Conservation (phyloP, 30 jellyfish, hydroid and myxozoan genomes). For the Aurelia sp. region DNA sequence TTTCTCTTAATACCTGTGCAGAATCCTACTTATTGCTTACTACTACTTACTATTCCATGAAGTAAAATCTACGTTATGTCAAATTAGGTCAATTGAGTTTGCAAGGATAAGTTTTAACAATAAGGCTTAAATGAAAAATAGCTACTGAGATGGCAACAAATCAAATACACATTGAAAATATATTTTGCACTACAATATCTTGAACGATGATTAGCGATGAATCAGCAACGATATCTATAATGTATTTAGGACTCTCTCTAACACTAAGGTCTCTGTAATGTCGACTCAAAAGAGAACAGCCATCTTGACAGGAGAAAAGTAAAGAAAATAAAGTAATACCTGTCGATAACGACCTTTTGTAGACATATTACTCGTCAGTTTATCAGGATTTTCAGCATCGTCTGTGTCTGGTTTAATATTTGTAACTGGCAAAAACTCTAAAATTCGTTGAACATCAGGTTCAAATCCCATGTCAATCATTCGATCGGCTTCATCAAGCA, state of each 20-base stretch:
- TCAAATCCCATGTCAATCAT: slow-evolving; percentile 99
- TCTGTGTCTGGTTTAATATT: slow-evolving; percentile 97
- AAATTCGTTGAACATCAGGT: slow-evolving; percentile 92
- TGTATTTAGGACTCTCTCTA: too few species aligned
- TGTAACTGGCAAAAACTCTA: slow-evolving; percentile 92
- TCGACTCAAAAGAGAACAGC: too few species aligned
- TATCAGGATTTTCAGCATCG: slow-evolving; percentile 96
- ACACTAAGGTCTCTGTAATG: too few species aligned
- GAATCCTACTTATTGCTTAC: too few species aligned
- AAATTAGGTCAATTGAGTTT: background rate
- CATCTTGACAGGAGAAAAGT: too few species aligned
- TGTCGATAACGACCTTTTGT: slow-evolving; percentile 88
- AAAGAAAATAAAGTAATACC: slow-evolving; percentile 34
- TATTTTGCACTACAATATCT: too few species aligned
- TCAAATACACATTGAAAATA: too few species aligned
- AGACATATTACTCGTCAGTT: slow-evolving; percentile 67
- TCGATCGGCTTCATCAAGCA: slow-evolving; percentile 99
- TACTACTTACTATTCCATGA: too few species aligned
- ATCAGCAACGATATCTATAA: too few species aligned
- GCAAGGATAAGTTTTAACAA: background rate
- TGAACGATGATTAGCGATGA: too few species aligned
- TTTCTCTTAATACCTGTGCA: too few species aligned
- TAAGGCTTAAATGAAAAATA: background rate
- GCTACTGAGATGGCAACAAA: background rate
- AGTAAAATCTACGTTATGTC: too few species aligned